These are phyloP conservation scores for Biston stratarius DNA, from an alignment of 2,888 invertebrate genomes.

Conservation along the genomic window DNA sequence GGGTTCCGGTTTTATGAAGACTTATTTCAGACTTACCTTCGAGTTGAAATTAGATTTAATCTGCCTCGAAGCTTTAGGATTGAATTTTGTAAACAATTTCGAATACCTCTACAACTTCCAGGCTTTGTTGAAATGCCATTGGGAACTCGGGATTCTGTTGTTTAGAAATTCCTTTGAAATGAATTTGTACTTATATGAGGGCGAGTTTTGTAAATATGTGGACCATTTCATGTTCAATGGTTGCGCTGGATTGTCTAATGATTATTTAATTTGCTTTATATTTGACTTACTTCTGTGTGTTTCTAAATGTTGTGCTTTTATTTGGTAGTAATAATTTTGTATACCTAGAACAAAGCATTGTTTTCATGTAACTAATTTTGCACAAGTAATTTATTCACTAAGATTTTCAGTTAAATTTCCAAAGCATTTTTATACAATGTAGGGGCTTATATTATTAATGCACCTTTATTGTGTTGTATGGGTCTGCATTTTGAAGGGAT, in stretches of 20 bases:
- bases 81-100: constrained; percentile 87
- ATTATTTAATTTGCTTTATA: constrained; percentile 73
- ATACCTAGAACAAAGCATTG: constrained; percentile 9
- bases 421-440: too few relatives aligned
- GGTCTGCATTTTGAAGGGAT: not conserved
- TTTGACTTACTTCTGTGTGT: constrained; percentile 52
- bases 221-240: constrained; percentile 71
- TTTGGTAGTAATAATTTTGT: constrained; percentile 9
- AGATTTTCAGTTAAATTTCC: too few relatives aligned
- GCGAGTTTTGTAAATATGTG: constrained; percentile 72
- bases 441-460: too few relatives aligned
- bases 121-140: constrained; percentile 85
- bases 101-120: constrained; percentile 84
- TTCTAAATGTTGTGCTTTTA: constrained; percentile 32
- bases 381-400: not conserved
- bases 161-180: constrained; percentile 84
- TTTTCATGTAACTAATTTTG: constrained; percentile 3
- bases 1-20: constrained; percentile 86
- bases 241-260: constrained; percentile 59
- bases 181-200: constrained; percentile 80
- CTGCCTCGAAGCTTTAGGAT: constrained; percentile 85
- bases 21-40: constrained; percentile 86
- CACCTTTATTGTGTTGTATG: too few relatives aligned
- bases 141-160: constrained; percentile 80
- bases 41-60: constrained; percentile 87